Evolutionary conservation across 2,888 invertebrate genomes (phyloP), one percentile per base, ranked within the genome.

Genomic region (Leptinotarsa tumamoca): DNA sequence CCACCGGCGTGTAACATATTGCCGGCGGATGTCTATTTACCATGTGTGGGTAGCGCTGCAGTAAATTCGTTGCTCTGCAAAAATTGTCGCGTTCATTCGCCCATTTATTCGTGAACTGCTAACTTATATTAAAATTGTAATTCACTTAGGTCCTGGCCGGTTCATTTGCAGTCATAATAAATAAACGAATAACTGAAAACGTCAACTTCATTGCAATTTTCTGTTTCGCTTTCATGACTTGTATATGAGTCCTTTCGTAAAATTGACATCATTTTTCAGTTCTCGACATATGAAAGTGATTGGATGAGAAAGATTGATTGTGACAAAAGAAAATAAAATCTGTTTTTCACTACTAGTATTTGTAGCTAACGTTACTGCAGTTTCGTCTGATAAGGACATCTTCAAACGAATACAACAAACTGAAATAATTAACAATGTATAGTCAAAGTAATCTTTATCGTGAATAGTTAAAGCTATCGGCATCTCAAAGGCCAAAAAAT

Each of bases 61-160:
- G 82, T 80, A 78, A 82, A 80, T 80, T 78, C 73, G 79, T 43
- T 49, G 77, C 79, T 74, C 66, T 68, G 73, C 58, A 79, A 78
- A 79, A 79, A 80, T 80, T 80, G 79, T 78, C 73, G 76, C 77
- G 72, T 76, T 78, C 68, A 78, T 77, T 71, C 72, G 63, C 54
- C 49, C 77, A 67, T 43, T 67, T 56, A 43, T 68, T 67, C 70
- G 77, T 78, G 71, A 76, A 78, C 74, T 71, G 71, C 67, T 71
- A 73, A 73, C 74, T 77, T 75, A 75, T 68, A 73, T 77, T 75
- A 71, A 75, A 77, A 75, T 70, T 75, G 77, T 72, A 70, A 77
- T 74, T 74, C 77, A 74, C 71, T 72, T 72, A 74, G 52, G 58
- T 18, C 49, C 70, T 21, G 23, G 49, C 50, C 17, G 61, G 58